Evolutionary conservation across 2,888 invertebrate species (phyloP).

Genomic region (Erannis defoliaria): DNA sequence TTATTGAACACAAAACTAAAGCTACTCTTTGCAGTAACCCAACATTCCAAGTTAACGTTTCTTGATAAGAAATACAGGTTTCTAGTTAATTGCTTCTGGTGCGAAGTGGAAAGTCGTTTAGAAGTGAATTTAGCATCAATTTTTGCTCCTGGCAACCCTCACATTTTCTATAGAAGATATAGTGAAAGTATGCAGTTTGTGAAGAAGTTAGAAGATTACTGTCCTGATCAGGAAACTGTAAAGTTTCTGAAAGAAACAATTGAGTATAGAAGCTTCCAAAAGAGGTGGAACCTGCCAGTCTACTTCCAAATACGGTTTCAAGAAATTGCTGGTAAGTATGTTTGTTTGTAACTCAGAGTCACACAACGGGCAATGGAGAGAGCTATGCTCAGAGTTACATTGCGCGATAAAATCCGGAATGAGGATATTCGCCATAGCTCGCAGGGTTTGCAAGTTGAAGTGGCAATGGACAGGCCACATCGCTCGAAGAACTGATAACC

Average conservation of each 20-base stretch:
- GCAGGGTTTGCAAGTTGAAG: too few relatives aligned
- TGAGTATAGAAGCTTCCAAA: slow-evolving; percentile 92
- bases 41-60: slow-evolving; percentile 80
- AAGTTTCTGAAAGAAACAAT: slow-evolving; percentile 88
- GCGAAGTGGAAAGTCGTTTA: slow-evolving; percentile 93
- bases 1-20: slow-evolving; percentile 91
- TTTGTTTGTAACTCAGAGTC: too few relatives aligned
- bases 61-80: slow-evolving; percentile 76
- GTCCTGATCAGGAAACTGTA: slow-evolving; percentile 86
- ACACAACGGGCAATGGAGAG: too few relatives aligned
- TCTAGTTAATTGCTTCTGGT: slow-evolving; percentile 95
- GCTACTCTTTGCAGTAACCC: slow-evolving; percentile 80
- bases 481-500: too few relatives aligned
- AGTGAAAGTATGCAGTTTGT: slow-evolving; percentile 92
- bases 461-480: too few relatives aligned
- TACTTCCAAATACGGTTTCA: slow-evolving; percentile 98
- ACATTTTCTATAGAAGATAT: slow-evolving; percentile 94
- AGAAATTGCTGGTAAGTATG: slow-evolving; percentile 93
- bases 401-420: too few relatives aligned
- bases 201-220: slow-evolving; percentile 89
- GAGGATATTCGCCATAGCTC: too few relatives aligned
- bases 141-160: slow-evolving; percentile 97
- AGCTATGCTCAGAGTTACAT: too few relatives aligned
- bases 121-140: slow-evolving; percentile 93
- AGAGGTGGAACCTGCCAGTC: slow-evolving; percentile 97